phyloP scores from a whole-genome alignment of 2,797 vertebrate genomes.

The Chlorospingus flavigularis region DNA sequence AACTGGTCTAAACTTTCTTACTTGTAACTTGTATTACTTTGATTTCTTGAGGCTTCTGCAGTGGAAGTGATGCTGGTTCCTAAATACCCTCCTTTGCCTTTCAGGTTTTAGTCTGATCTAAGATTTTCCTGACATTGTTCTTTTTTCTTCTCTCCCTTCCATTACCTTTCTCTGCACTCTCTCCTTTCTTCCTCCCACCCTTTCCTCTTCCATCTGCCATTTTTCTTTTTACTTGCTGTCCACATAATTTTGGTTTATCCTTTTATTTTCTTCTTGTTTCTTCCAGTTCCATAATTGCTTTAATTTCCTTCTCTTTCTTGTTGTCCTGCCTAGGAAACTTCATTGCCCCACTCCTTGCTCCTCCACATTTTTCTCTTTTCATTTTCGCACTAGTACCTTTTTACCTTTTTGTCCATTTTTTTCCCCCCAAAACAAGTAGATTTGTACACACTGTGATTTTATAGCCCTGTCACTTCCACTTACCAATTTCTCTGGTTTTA shows the following conservation, averaged over 20 bases:
- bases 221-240: neutral
- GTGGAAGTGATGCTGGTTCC: neutral
- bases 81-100: neutral
- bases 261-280: neutral
- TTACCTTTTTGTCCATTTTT: neutral
- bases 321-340: neutral
- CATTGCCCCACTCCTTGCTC: neutral
- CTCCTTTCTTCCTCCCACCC: neutral
- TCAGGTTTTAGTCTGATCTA: neutral
- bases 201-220: neutral
- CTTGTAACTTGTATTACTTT: neutral
- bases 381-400: neutral
- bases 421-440: neutral
- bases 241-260: neutral
- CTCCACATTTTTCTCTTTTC: neutral
- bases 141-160: neutral
- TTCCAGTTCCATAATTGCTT: neutral
- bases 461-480: neutral
- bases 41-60: neutral
- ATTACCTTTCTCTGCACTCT: accelerated
- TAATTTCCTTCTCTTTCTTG: neutral
- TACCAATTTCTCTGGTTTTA: neutral
- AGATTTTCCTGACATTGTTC: neutral
- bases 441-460: neutral
- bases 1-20: neutral